Evolutionary conservation across 2,888 invertebrate genomes (phyloP), one percentile per base, ranked within the genome.

Genomic region (Trichogramma evanescens): DNA sequence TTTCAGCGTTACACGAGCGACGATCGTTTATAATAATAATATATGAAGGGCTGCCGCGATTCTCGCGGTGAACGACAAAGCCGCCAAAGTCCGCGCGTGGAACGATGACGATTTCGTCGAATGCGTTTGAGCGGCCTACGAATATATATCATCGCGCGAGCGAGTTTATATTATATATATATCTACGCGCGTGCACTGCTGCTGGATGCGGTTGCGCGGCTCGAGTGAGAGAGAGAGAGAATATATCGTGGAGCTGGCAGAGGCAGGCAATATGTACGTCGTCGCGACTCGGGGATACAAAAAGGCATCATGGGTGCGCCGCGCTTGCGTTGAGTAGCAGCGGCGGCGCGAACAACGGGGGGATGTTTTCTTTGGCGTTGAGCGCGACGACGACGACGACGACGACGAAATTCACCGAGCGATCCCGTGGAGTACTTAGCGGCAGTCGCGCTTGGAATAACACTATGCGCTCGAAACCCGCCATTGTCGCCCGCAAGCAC

Each of bases 351-450:
- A 54, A 10, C 46, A 26, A 10, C 10, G 10, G 46, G 46, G 46
- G 48, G 5, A 69, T 74, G 70, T 74, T 72, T 72, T 71, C 68
- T 66, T 70, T 69, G 64, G 67, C 67, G 66, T 26, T 26, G 26
- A 26, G 26, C 26, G 26, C 26, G 26, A 26, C 26, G 26, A 26
- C 26, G 69, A 65, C 68, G 69, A 67, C 13, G 13, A 13, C 13
- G 69, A 65, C 68, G 69, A 67, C 68, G 67, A 69, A 69, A 70
- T 70, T 69, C 66, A 68, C 68, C 63, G 66, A 67, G 69, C 66
- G 65, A 66, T 65, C 64, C 63, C 65, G 53, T 56, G 55, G 48
- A 43, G 50, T 26, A 26, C 26, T 26, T 26, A 26, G 26, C 6
- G 43, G 55, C 49, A 52, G 48, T 41, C 26, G 41, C 55, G 44